A percentile compares a stretch with the other conserved stretches of the same genome.
phyloP scores from a whole-genome alignment of 2,113 vertebrate species.

The Psephotus haematonotus region DNA sequence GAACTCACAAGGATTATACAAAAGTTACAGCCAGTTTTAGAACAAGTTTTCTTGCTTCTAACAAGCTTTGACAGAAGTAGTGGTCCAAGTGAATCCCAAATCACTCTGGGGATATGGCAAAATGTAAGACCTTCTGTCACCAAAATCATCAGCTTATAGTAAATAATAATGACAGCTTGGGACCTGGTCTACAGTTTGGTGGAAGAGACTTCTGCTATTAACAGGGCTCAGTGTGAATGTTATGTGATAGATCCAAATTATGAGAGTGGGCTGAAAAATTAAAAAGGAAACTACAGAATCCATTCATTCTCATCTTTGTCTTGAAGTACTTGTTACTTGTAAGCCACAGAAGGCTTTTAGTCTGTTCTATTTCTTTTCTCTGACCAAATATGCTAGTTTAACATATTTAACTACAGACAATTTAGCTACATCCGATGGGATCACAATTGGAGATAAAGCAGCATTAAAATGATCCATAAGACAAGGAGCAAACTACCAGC shows the following conservation, averaged over 20 bases:
- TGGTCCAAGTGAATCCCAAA: background rate
- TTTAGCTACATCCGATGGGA: constrained; percentile 1
- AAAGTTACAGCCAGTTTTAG: background rate
- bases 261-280: background rate
- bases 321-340: background rate
- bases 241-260: background rate
- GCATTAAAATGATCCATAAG: constrained; percentile 47
- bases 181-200: background rate
- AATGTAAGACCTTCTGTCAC: background rate
- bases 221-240: background rate
- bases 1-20: background rate
- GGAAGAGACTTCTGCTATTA: background rate
- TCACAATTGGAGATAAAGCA: background rate
- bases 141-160: background rate
- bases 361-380: background rate
- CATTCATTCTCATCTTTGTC: background rate
- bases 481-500: constrained; percentile 63
- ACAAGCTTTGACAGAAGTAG: background rate
- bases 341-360: background rate
- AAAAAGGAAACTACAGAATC: background rate
- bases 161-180: background rate
- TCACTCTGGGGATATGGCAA: background rate
- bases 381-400: background rate
- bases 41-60: background rate
- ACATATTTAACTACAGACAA: background rate